Evolutionary conservation across 2,113 vertebrate genomes (phyloP), one percentile per base, ranked within the genome.

Genomic region (Petaurus breviceps): DNA sequence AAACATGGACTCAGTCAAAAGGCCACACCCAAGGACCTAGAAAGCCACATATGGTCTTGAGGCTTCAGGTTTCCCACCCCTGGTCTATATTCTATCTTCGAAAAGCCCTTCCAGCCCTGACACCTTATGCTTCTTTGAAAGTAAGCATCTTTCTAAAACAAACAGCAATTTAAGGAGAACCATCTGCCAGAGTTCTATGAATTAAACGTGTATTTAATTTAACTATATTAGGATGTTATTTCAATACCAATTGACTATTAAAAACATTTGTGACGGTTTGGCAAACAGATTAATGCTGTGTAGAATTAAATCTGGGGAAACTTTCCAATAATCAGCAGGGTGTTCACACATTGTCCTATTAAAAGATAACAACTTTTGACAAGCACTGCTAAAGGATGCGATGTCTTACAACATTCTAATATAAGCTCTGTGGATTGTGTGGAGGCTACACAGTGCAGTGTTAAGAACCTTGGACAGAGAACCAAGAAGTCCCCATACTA

Each of bases 241-340:
- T 96, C 94, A 50, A n/a, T 96, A 97, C 95, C 96, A 97, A 37
- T 57, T 94, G 92, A 92, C 51, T 96, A 93, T 96, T 93, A 94
- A 50, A 95, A 97, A 98, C 94, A 96, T 97, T 96, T 96, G 90
- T 95, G 94, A 93, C 93, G 55, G 93, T 94, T 84, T 98, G 97
- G 97, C 96, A 96, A 96, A 96, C 94, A 95, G n/a, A 92, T 91
- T 28, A 84, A 43, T 84, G 37, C 68, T 84, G n/a, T 84, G 68
- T 84, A 43, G 68, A 84, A 84, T 84, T 84, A 84, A 43, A 43
- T 84, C 68, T 43, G 11, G 51, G 93, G 93, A 96, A 97, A 93
- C 96, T 98, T 94, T 91, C 92, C 92, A 68, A n/a, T 95, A 91
- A 55, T 95, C 93, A 54, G 92, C 92, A 93, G 68, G 55, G 89